Conservation (phyloP, 2,888 invertebrate genomes). For the Corbicula japonica region DNA sequence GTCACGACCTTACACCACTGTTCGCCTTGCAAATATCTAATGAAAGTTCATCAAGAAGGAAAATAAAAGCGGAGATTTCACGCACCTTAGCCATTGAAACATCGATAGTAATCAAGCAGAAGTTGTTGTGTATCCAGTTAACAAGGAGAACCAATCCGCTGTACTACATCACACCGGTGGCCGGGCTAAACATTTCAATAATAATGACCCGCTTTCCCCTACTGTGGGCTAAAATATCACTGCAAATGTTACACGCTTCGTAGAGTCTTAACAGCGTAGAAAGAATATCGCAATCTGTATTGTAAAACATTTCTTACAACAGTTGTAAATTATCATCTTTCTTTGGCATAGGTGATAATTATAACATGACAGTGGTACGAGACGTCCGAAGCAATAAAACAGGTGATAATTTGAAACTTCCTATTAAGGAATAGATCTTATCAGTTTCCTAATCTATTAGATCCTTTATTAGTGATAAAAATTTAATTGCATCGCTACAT, state of each 20-base stretch:
- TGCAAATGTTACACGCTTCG: conserved; percentile 31
- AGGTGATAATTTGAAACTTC: conserved; percentile 9
- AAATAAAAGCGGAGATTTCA: not conserved
- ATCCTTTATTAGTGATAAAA: too few species aligned
- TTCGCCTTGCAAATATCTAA: too few species aligned
- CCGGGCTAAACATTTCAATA: conserved; percentile 52
- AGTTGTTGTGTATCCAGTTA: conserved; percentile 7
- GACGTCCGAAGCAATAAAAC: conserved; percentile 5
- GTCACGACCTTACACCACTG: too few species aligned
- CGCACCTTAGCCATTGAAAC: conserved; percentile 6
- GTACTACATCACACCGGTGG: conserved; percentile 27
- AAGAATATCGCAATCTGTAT: not conserved
- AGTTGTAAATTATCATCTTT: conserved; percentile 16
- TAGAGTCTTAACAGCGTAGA: not conserved
- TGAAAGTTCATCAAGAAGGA: conserved; percentile 16
- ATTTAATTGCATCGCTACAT: too few species aligned
- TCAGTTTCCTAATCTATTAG: too few species aligned
- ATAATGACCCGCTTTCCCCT: conserved; percentile 50
- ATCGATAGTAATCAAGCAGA: conserved; percentile 11
- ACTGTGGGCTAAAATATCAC: conserved; percentile 27
- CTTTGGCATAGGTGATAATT: conserved; percentile 21
- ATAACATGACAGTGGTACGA: not conserved
- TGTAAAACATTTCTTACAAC: conserved; percentile 6
- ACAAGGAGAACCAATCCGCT: not conserved
- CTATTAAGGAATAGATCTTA: conserved; percentile 13